Conservation (phyloP, 2,797 vertebrate species). For the Ceyx erithaca region DNA sequence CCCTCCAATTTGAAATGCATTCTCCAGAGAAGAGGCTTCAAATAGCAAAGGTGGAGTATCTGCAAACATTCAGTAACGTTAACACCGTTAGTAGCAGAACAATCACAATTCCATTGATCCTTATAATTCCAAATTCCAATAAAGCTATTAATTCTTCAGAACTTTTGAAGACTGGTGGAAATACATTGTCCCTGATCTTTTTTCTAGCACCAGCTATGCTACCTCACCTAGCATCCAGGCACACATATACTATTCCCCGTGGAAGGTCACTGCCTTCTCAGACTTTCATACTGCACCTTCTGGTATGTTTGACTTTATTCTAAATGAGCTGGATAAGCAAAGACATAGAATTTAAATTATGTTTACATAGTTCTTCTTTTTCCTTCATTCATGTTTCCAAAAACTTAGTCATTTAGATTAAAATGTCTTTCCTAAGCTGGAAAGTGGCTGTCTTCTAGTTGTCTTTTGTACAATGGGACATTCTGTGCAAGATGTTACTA, state of each 20-base stretch:
- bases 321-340: background rate
- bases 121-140: constrained; percentile 19
- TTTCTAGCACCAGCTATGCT: background rate
- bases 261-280: background rate
- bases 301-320: background rate
- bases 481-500: background rate
- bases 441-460: background rate
- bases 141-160: constrained; percentile 4
- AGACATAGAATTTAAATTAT: background rate
- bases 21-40: constrained; percentile 89
- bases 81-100: constrained; percentile 53
- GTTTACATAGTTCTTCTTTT: background rate
- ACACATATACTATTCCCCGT: background rate
- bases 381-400: background rate
- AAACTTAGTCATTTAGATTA: background rate
- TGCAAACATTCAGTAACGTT: constrained; percentile 73
- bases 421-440: background rate
- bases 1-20: constrained; percentile 93
- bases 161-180: background rate
- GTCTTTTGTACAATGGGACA: background rate
- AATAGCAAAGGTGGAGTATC: constrained; percentile 90
- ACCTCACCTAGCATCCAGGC: background rate
- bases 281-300: background rate
- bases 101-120: constrained; percentile 21
- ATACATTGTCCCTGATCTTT: background rate